Percentiles rank a stretch among this genome's conserved stretches.
Conservation (phyloP, 1,140 invertebrate species). For the Danaus melanippus region DNA sequence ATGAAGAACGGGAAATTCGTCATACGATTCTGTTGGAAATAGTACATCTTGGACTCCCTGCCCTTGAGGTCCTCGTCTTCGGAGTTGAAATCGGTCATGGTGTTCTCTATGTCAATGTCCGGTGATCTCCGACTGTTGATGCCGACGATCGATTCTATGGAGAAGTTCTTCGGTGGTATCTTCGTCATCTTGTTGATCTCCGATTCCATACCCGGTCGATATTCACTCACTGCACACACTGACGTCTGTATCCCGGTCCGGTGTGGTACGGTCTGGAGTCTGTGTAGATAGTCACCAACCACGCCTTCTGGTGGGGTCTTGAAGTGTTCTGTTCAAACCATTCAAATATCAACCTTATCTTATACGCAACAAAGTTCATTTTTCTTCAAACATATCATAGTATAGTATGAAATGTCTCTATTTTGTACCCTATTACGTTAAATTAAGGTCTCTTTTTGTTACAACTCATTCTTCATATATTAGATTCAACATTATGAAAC, state of each 20-base stretch:
- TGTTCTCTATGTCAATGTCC: slow-evolving; percentile 63
- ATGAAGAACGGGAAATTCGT: slow-evolving; percentile 64
- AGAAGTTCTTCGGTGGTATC: slow-evolving; percentile 58
- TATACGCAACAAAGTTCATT: slow-evolving; percentile 3
- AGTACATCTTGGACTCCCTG: slow-evolving; percentile 53
- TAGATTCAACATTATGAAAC: too few relatives aligned
- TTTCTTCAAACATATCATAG: background rate
- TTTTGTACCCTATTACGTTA: slow-evolving; percentile 4
- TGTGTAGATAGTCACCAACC: slow-evolving; percentile 24
- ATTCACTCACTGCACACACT: slow-evolving; percentile 30
- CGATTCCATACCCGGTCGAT: slow-evolving; percentile 44
- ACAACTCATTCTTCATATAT: too few relatives aligned
- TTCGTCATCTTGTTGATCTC: slow-evolving; percentile 62
- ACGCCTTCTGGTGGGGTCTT: slow-evolving; percentile 28
- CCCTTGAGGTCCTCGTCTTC: slow-evolving; percentile 56
- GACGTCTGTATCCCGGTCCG: slow-evolving; percentile 34
- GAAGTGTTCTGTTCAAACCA: background rate
- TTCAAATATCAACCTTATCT: background rate
- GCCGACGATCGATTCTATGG: slow-evolving; percentile 62
- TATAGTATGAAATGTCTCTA: background rate
- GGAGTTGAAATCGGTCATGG: slow-evolving; percentile 49
- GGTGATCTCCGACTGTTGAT: slow-evolving; percentile 54
- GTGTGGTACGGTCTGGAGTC: slow-evolving; percentile 28
- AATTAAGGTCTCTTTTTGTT: too few relatives aligned
- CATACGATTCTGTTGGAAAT: slow-evolving; percentile 57